phyloP scores from a whole-genome alignment of 2,113 vertebrate genomes.

The Python bivittatus region DNA sequence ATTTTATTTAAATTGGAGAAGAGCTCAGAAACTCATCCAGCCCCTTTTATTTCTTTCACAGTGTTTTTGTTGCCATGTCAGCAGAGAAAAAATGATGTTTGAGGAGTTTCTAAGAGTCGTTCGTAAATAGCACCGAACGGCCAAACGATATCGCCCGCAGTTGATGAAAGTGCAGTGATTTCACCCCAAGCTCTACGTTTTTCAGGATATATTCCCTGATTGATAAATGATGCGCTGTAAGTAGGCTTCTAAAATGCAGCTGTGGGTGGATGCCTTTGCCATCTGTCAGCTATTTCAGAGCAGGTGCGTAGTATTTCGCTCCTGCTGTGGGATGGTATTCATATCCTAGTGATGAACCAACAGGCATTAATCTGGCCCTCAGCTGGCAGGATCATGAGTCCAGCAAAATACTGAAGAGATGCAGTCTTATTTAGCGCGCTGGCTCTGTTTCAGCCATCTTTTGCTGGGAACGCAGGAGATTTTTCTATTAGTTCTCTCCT shows the following conservation, averaged over 20 bases:
- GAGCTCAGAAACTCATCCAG: neutral
- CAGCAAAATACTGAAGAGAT: neutral
- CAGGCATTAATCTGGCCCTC: neutral
- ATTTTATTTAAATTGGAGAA: neutral
- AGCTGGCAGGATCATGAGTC: neutral
- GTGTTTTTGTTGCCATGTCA: neutral
- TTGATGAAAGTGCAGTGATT: neutral
- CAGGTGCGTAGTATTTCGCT: neutral
- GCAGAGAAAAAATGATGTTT: neutral
- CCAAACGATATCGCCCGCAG: neutral
- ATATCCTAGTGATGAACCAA: neutral
- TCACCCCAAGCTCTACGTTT: neutral
- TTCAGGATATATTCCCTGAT: neutral
- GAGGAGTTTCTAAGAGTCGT: neutral
- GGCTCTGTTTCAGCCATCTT: neutral
- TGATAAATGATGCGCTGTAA: neutral
- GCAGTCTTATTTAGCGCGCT: rapidly evolving
- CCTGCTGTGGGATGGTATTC: neutral
- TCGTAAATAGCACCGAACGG: neutral
- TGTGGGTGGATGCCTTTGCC: neutral
- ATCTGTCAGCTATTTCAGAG: neutral
- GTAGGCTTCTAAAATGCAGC: neutral
- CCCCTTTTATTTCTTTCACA: neutral
- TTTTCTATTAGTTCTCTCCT: neutral
- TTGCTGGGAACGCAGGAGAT: neutral